Percentiles rank a stretch among this genome's conserved stretches.
These are phyloP conservation scores for Ganaspis sp. DNA, from an alignment of 1,140 invertebrate species.

Conservation along the genomic window DNA sequence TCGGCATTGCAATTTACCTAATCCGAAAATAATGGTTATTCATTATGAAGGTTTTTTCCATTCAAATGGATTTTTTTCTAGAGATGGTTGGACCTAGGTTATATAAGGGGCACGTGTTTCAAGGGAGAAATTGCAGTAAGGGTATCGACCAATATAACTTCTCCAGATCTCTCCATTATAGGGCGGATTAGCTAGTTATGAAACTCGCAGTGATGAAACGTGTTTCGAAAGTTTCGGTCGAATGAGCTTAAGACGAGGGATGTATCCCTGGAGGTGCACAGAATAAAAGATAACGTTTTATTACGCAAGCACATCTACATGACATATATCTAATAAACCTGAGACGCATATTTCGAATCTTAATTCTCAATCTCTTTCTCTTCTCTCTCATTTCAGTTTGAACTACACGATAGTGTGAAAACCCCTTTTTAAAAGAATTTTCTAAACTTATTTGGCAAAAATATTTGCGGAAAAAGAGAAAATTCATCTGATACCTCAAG, in stretches of 20 bases:
- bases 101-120: conserved; percentile 47
- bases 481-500: conserved; percentile 46
- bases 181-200: conserved; percentile 71
- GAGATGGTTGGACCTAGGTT: conserved; percentile 49
- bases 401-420: too few relatives aligned
- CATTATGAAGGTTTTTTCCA: neutral
- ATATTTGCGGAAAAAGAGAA: neutral
- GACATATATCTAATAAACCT: neutral
- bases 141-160: conserved; percentile 50
- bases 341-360: too few relatives aligned
- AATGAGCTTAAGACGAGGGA: conserved; percentile 40
- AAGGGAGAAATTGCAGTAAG: conserved; percentile 41
- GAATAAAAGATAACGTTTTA: conserved; percentile 57
- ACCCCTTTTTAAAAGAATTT: too few relatives aligned
- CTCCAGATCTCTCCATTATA: conserved; percentile 71
- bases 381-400: too few relatives aligned
- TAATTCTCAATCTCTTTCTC: too few relatives aligned
- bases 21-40: conserved; percentile 6
- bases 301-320: conserved; percentile 10
- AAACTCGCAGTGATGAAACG: conserved; percentile 68
- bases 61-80: conserved; percentile 5
- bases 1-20: neutral
- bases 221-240: conserved; percentile 57
- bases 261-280: conserved; percentile 49
- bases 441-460: too few relatives aligned